These are phyloP conservation scores for Ctenodactylus gundi DNA, from an alignment of 2,113 vertebrate species.

Conservation along the genomic window DNA sequence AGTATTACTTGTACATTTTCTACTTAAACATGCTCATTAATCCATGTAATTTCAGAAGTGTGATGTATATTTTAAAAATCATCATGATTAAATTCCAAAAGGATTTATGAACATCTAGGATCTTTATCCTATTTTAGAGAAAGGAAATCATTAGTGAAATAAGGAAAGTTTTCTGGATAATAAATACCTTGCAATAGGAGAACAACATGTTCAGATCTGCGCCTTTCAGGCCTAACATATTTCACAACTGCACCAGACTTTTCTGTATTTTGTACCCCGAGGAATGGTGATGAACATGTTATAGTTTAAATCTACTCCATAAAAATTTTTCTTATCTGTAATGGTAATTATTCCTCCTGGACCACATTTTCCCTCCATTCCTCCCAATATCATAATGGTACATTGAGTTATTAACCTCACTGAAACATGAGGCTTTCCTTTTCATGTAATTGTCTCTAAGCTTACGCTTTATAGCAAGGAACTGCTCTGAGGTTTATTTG, in stretches of 20 bases:
- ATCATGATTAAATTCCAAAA: not conserved
- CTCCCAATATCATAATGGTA: not conserved
- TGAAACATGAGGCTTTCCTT: not conserved
- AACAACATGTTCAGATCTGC: not conserved
- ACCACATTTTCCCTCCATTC: too few relatives aligned
- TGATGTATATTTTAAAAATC: not conserved
- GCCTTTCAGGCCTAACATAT: not conserved
- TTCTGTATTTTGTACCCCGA: not conserved
- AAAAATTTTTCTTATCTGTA: not conserved
- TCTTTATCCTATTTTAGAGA: not conserved
- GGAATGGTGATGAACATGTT: not conserved
- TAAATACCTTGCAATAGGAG: not conserved
- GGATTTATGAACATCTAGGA: not conserved
- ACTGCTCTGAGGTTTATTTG: not conserved
- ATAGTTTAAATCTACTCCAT: not conserved
- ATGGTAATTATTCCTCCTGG: not conserved
- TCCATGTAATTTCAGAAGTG: not conserved
- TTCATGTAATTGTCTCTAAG: not conserved
- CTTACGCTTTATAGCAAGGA: not conserved
- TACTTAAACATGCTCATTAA: conserved; percentile 12
- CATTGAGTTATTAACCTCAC: not conserved
- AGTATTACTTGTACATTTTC: not conserved
- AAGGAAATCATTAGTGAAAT: not conserved
- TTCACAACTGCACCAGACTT: not conserved
- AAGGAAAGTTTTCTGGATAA: not conserved